Evolutionary conservation across 37 sponge, comb jelly and placozoan species (phyloP).

Genomic region (Halisarca cf. caerulea): DNA sequence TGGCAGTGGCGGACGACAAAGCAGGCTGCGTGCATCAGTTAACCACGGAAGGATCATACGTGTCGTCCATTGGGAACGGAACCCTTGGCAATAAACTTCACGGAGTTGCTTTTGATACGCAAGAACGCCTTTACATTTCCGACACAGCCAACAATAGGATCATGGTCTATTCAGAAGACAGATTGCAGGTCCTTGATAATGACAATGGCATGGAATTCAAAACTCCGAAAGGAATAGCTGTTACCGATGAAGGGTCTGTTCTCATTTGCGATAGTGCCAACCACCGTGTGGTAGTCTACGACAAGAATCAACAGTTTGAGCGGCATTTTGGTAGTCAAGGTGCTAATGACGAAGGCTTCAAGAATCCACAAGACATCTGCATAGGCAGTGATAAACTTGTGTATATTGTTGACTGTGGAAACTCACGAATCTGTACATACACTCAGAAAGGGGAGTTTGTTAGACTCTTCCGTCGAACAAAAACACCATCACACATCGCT

Average conservation of each 20-base stretch:
- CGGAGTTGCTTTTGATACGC: slow-evolving; percentile 10
- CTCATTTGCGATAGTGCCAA: slow-evolving; percentile 12
- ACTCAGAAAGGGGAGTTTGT: neutral
- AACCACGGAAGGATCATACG: neutral
- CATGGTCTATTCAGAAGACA: neutral
- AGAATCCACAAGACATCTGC: neutral
- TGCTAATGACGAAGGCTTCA: neutral
- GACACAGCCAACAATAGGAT: slow-evolving; percentile 9
- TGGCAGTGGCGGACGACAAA: neutral
- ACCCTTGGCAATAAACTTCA: neutral
- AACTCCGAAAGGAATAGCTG: neutral
- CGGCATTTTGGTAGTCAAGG: neutral
- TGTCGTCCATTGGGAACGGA: slow-evolving; percentile 11
- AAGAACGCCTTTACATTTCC: neutral
- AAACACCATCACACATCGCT: neutral
- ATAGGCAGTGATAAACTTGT: neutral
- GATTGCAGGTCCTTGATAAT: neutral
- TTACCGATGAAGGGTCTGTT: neutral
- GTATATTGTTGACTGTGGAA: neutral
- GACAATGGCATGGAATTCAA: neutral
- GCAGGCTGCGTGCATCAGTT: neutral
- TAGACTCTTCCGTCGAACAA: neutral
- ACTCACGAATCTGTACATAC: neutral
- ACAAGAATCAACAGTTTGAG: neutral
- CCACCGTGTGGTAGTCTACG: neutral